Base-by-base conservation (phyloP, 37 sponge, comb jelly and placozoan genomes). In the Oopsacas minuta region DNA sequence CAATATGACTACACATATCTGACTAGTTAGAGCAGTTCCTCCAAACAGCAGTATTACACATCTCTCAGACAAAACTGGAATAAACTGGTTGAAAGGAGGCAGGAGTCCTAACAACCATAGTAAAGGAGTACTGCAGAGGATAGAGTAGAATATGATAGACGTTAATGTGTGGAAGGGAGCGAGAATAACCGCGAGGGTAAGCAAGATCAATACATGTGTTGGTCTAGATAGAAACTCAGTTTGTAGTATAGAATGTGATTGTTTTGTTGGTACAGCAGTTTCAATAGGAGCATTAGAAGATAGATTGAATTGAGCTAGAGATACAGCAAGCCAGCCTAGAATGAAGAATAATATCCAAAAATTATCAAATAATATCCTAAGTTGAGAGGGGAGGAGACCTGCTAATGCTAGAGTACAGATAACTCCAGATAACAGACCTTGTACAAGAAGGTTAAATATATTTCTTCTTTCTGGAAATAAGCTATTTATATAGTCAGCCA, bases 31-130 rank as follows among this genome's bases (percentile, higher is more conserved):
- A 82, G 83, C 42, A 82, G 38, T 39, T 23, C 83, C 36, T 5
- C 36, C 83, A 28, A 39, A 82, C 36, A 82, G 39, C 7, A 82
- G 39, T 5, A 17, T 23, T 23, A 30, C 23, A 15, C 39, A 82
- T 23, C 42, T 37, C 42, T 82, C 83, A 7, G 42, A 37, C 23
- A 82, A 28, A 5, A 37, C 28, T 7, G 83, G 36, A 5, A 82
- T 37, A 5, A 82, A 17, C 39, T 37, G 42, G 28, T 82, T 20
- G 42, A 82, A 82, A 15, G 83, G 83, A 28, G 83, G 42, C 83
- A 82, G 17, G 17, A 82, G 39, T 39, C 83, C 83, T 38, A 17
- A 5, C 83, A 39, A 28, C 83, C 83, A 82, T 5, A 82, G 42
- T 7, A 82, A 28, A 82, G 83, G 83, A 5, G 42, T 15, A 7